phyloP scores from a whole-genome alignment of 2,888 invertebrate genomes.

The Amphipyra berbera region DNA sequence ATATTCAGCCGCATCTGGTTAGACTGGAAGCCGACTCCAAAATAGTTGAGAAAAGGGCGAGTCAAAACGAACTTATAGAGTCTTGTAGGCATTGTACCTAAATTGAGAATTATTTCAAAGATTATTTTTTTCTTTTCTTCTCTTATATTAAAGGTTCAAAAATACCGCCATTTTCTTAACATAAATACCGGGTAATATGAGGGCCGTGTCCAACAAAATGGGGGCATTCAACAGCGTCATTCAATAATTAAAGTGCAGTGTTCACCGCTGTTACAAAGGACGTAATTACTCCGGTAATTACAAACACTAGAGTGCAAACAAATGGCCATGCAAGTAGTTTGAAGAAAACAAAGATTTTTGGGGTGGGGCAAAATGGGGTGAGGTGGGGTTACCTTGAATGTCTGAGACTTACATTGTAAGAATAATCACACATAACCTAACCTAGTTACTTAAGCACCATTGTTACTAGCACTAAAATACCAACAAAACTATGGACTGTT shows the following conservation, averaged over 20 bases:
- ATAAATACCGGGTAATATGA: conserved; percentile 36
- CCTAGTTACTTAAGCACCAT: no score
- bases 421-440: no score
- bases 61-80: no score
- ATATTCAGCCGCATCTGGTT: no score
- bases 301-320: conserved; percentile 54
- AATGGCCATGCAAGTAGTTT: conserved; percentile 42
- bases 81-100: no score
- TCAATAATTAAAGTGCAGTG: conserved; percentile 65
- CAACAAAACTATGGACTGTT: no score
- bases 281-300: conserved; percentile 66
- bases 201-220: conserved; percentile 33
- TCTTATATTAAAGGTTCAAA: background rate
- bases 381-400: background rate
- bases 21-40: no score
- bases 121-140: no score
- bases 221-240: conserved; percentile 45
- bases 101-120: no score
- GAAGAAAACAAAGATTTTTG: conserved; percentile 14
- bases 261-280: conserved; percentile 61
- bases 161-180: conserved; percentile 11
- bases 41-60: no score
- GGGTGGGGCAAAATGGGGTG: background rate
- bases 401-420: background rate
- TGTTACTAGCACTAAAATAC: no score